A percentile compares a stretch with the other conserved stretches of the same genome.
Evolutionary conservation across 2,113 vertebrate genomes (phyloP).

Genomic region (Tretioscincus oriximinensis): DNA sequence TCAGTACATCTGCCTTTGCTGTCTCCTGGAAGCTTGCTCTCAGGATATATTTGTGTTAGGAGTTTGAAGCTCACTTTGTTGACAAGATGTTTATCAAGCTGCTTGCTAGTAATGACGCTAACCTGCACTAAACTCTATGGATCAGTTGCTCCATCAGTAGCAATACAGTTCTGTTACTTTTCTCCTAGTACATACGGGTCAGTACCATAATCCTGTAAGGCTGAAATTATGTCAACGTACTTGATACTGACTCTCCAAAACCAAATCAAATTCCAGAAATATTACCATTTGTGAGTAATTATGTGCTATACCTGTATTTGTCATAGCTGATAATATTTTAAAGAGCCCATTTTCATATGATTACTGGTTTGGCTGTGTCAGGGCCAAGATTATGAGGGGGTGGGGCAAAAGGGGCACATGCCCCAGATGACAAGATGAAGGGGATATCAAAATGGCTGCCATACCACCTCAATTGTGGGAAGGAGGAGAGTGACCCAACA

Average conservation of each 20-base stretch:
- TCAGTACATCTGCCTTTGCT: neutral
- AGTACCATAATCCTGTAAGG: neutral
- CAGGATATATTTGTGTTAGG: neutral
- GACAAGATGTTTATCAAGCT: neutral
- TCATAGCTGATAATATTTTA: neutral
- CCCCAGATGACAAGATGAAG: no score
- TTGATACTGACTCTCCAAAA: neutral
- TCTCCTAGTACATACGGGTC: neutral
- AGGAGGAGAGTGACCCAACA: no score
- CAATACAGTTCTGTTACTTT: neutral
- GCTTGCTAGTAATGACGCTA: neutral
- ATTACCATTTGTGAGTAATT: neutral
- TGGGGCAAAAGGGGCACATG: no score
- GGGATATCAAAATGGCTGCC: no score
- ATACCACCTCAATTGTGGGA: no score
- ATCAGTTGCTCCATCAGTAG: neutral
- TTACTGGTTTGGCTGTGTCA: neutral
- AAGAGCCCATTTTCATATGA: neutral
- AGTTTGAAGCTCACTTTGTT: neutral
- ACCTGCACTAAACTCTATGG: neutral
- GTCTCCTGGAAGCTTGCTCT: neutral
- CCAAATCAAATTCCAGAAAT: neutral
- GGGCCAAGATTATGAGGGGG: no score
- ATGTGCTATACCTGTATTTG: neutral
- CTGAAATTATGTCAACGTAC: neutral